Base-by-base conservation (phyloP, 1,140 invertebrate genomes). In the Andricus grossulariae region DNA sequence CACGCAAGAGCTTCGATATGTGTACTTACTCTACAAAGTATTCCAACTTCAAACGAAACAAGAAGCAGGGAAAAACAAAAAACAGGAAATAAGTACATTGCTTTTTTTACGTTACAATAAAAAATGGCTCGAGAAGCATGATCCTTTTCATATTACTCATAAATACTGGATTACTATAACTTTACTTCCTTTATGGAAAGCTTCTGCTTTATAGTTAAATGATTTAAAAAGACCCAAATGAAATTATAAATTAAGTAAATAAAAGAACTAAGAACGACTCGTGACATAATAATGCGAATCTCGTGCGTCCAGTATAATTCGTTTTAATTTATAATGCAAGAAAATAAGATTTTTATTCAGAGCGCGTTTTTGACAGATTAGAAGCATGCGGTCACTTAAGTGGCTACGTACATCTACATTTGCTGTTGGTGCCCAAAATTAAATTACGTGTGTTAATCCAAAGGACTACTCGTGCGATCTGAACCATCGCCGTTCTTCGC, bases 241-340 rank as follows among this genome's bases (percentile, higher is more conserved):
- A 45, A 45, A 45, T 11, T 10, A 45, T 1, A 45, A 45, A 45
- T 45, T 8, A 10, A 5, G 6, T 11, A 45, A 45, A 45, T 45
- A 1, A 10, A 45, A 11, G 7, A 45, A 45, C 5, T 8, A 45
- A 11, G 39, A 11, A 45, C 2, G 39, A 45, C 10, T 45, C 39
- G 5, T 16, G 25, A 45, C 16, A 32, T 45, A 11, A 13, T 66
- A 66, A 7, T 25, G 8, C 32, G 32, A 45, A 45, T 66, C 60
- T 39, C 45, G 71, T 73, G 74, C 50, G 55, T 75, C 54, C 73
- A 78, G 81, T 78, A 84, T 86, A 83, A 85, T 84, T 84, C 80
- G 84, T 86, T 83, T 73, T 78, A 75, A 84, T 87, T 87, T 84
- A 83, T 84, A 85, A 87, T 82, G 78, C 83, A 83, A 19, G 66